A percentile compares a stretch with the other conserved stretches of the same genome.
Conservation (phyloP, 2,797 vertebrate species). For the Xerus rutilus region DNA sequence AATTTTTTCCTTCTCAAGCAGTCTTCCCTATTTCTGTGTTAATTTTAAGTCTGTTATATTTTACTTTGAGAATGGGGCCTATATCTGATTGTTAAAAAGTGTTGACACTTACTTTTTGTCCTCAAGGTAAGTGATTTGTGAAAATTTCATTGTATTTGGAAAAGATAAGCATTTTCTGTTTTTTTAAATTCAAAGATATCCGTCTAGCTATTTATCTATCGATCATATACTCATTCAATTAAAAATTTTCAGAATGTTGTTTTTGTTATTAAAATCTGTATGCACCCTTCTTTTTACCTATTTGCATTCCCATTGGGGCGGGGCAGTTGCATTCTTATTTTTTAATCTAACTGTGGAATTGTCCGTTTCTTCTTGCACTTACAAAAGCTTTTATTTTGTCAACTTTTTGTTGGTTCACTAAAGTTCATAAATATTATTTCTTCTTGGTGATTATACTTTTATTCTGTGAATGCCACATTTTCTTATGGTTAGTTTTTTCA, state of each 20-base stretch:
- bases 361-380: neutral
- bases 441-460: neutral
- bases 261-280: slow-evolving; percentile 30
- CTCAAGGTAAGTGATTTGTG: neutral
- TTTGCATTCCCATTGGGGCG: neutral
- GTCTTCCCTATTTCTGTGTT: neutral
- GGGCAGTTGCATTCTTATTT: neutral
- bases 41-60: neutral
- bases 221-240: neutral
- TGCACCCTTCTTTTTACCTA: neutral
- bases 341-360: neutral
- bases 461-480: neutral
- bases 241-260: neutral
- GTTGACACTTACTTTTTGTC: neutral
- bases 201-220: neutral
- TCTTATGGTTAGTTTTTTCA: neutral
- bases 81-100: slow-evolving; percentile 11
- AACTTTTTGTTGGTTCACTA: neutral
- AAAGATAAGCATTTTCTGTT: neutral
- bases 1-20: neutral
- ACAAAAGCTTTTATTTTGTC: neutral
- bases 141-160: slow-evolving; percentile 27
- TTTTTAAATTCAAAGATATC: neutral
- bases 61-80: neutral
- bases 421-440: neutral